These are phyloP conservation scores for Phymastichus coffea DNA, from an alignment of 1,140 invertebrate species.

Conservation along the genomic window DNA sequence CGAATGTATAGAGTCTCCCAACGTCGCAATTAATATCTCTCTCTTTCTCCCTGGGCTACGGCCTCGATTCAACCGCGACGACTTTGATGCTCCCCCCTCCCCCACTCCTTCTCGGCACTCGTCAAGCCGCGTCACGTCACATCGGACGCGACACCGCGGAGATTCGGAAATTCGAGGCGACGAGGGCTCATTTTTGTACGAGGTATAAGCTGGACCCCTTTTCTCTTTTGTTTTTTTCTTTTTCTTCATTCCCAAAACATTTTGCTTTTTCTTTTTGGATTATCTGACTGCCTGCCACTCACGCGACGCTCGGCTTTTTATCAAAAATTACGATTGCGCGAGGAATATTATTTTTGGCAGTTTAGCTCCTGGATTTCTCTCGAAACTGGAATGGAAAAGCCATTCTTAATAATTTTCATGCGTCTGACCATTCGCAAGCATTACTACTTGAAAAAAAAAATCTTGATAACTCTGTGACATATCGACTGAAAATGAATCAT, in stretches of 20 bases:
- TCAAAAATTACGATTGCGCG: too few relatives aligned
- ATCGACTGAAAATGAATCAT: too few relatives aligned
- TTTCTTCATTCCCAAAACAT: constrained; percentile 31
- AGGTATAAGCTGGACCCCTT: not conserved
- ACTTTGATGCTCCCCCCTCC: constrained; percentile 34
- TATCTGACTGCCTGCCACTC: too few relatives aligned
- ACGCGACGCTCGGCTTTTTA: too few relatives aligned
- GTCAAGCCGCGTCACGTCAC: constrained; percentile 9
- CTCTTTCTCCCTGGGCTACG: constrained; percentile 29
- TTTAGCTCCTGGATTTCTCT: too few relatives aligned
- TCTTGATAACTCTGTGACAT: too few relatives aligned
- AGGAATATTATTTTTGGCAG: too few relatives aligned
- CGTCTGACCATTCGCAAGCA: too few relatives aligned
- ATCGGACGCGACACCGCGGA: constrained; percentile 1
- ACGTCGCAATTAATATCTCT: constrained; percentile 49
- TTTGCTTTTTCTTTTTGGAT: too few relatives aligned
- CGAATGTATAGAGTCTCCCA: constrained; percentile 15
- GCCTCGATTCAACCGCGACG: constrained; percentile 41
- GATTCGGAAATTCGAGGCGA: constrained; percentile 20
- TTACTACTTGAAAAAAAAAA: too few relatives aligned
- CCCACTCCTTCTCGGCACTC: not conserved
- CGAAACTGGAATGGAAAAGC: too few relatives aligned
- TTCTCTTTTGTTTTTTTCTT: constrained; percentile 4
- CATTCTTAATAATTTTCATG: too few relatives aligned
- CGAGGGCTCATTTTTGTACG: not conserved